A percentile compares a stretch with the other conserved stretches of the same genome.
These are phyloP conservation scores for Silurus glanis DNA, from an alignment of 2,113 vertebrate species.

Conservation along the genomic window DNA sequence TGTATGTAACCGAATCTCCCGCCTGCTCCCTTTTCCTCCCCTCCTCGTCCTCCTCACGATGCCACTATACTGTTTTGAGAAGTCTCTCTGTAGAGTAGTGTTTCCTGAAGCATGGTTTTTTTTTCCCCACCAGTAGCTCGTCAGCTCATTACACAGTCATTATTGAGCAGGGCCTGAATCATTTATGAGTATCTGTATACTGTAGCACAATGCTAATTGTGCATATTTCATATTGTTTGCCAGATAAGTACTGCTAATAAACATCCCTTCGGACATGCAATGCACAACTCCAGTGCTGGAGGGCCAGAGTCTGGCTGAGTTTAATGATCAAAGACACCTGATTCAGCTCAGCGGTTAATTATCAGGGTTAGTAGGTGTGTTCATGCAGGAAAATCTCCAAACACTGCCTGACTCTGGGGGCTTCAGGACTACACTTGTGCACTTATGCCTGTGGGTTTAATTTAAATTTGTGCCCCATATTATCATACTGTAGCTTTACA, in stretches of 20 bases:
- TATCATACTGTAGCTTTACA: neutral
- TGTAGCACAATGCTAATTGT: neutral
- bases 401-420: neutral
- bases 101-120: neutral
- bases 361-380: neutral
- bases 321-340: neutral
- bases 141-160: slow-evolving; percentile 4
- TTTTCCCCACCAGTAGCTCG: slow-evolving; percentile 11
- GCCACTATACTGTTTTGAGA: neutral
- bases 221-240: slow-evolving; percentile 9
- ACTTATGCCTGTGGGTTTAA: neutral
- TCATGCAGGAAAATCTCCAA: neutral
- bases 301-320: neutral
- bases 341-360: neutral
- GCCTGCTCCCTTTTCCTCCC: neutral
- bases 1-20: neutral
- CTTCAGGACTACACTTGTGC: neutral
- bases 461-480: neutral
- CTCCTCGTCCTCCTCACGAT: neutral
- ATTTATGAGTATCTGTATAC: neutral
- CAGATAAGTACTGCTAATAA: neutral
- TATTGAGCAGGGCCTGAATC: neutral
- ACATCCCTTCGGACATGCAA: neutral
- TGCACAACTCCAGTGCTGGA: slow-evolving; percentile 2
- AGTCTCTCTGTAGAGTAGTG: neutral